Base-by-base conservation (phyloP, 2,888 invertebrate genomes). In the Ernsta delagoae region DNA sequence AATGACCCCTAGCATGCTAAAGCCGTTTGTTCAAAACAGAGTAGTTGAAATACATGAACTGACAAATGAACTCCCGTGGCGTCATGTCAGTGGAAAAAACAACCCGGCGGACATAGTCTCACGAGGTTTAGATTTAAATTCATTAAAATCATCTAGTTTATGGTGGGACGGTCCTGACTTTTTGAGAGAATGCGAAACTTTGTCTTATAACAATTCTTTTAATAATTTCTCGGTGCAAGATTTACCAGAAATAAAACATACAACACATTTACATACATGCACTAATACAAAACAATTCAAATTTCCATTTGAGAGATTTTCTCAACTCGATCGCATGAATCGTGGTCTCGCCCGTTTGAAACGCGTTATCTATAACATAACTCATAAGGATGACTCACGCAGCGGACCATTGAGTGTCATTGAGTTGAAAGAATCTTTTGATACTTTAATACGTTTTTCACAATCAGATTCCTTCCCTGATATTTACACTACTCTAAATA, bases 1-100 rank as follows among this genome's bases (percentile, higher is more conserved):
- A 0, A 77, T 71, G 70, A 36, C 75, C 9, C 73, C 76, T 50
- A 71, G 65, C 63, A 59, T 68, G 59, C 59, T 79, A 56, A 77
- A 77, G 70, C 57, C 73, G 0, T 78, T 74, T 64, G 75, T 78
- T 1, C 76, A 74, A 31, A 31, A 31, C 31, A 31, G 31, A 31
- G 31, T 31, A 31, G 31, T 31, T 31, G 31, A 31, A 31, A 31
- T 31, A 31, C 31, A 31, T 2, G 31, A 31, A 31, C 31, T 31
- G 2, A 31, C 31, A 31, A 31, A 31, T 1, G 31, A 31, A 31
- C 31, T 31, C 31, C 31, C 31, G 31, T 31, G 31, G 31, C 31
- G 31, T 31, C 31, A 31, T 31, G 31, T 31, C 36, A 62, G 62
- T 36, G 50, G 50, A 6, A 62, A 62, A 4, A 50, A 53, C 9